Base-by-base conservation (phyloP, 2,888 invertebrate genomes). In the Stenoptilia bipunctidactyla region DNA sequence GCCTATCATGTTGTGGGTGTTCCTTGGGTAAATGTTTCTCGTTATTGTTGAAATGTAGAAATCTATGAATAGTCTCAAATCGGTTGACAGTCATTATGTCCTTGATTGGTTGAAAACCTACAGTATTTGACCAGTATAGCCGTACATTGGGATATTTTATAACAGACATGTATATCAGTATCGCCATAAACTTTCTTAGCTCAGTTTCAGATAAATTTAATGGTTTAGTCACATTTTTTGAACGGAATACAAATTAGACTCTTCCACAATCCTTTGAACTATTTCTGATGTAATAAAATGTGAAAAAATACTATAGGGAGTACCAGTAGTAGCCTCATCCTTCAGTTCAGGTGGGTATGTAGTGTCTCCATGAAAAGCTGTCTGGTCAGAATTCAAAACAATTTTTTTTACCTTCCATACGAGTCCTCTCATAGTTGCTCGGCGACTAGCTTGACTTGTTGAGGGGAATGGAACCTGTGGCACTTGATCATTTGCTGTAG, bases 41-140 rank as follows among this genome's bases (percentile, higher is more conserved):
- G 37, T 62, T 56, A 43, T 61, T 45, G 33, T 58, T 59, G 50
- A 61, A 55, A 48, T 61, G 62, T n/a, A 60, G 40, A 42, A 49
- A 42, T 48, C 39, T 44, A 5, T 52, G 39, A 45, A 59, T 60
- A 27, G 44, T 56, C 39, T 61, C 58, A 51, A 61, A 61, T 54
- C 53, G 20, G 46, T 52, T 52, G 41, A 44, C 43, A 42, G 49
- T 42, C 53, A 60, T 58, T 46, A 38, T 52, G 9, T 52, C 13
- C 40, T 51, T 51, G 42, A 58, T 57, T 47, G 56, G 53, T 48
- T 51, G n/a, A 54, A 52, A 61, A 49, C 53, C 55, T 44, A 52
- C 46, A 48, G 45, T 56, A 43, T 53, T 50, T 37, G 53, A 54
- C 56, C 56, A 60, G 51, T 60, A 58, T 36, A 49, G 46, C 46